Base-by-base conservation (phyloP, 2,113 vertebrate genomes). In the Cyanocitta stelleri region DNA sequence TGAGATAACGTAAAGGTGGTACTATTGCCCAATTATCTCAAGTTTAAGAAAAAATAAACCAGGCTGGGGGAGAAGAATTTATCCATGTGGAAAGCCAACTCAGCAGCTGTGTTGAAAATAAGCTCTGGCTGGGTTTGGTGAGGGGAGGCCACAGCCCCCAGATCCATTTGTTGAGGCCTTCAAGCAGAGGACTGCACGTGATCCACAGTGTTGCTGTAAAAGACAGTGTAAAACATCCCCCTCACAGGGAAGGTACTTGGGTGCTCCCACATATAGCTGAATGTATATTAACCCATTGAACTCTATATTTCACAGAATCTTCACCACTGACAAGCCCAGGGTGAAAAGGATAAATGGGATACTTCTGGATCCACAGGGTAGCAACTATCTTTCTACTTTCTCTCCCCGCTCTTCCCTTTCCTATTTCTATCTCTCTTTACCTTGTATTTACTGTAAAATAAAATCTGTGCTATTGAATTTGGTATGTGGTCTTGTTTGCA, bases 151-250 rank as follows among this genome's bases (percentile, higher is more conserved):
- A 41, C 3, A 56, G 16, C 3, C 19, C 48, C 10, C 30, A 48
- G 19, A 19, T 4, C 10, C 1, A 24, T 30, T n/a, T 49, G 30
- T 16, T 49, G 71, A 58, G 39, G 33, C 35, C 20, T 41, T 75
- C 10, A 7, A 35, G 13, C 24, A n/a, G 30, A 66, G 13, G 8
- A 49, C 16, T 35, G 43, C 35, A 21, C 0, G 0, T 30, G 52
- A 49, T 21, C 30, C 35, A 41, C 20, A 30, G 1, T 30, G 44
- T 3, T 35, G 13, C 10, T 58, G 16, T 13, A 49, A 75, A 56
- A n/a, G 10, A 16, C 8, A 30, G 10, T 20, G 10, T 20, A 30
- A 67, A 67, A 67, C 10, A 20, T n/a, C 8, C 6, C 7, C 5
- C 16, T 30, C 43, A 41, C 16, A 13, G 12, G n/a, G 10, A 29